phyloP scores from a whole-genome alignment of 2,797 vertebrate species.

The Rousettus madagascariensis region DNA sequence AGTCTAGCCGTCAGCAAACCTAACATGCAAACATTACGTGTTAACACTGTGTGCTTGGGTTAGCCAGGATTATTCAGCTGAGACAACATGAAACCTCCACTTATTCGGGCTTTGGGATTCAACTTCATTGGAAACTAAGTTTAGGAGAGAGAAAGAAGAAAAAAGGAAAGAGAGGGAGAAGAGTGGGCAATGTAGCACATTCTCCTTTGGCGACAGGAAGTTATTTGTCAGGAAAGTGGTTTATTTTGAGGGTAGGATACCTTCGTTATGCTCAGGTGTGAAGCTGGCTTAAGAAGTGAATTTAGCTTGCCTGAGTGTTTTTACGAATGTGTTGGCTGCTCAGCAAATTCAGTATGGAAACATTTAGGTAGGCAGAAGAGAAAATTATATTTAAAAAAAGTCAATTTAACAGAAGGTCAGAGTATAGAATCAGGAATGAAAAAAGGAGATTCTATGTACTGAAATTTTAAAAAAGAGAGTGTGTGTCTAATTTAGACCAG shows the following conservation, averaged over 20 bases:
- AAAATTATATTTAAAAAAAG: conserved; percentile 20
- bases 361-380: conserved; percentile 31
- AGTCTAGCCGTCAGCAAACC: neutral
- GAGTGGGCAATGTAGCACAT: neutral
- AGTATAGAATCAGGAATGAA: conserved; percentile 5
- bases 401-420: neutral
- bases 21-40: neutral
- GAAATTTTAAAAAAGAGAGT: neutral
- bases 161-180: neutral
- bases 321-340: conserved; percentile 22
- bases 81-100: neutral
- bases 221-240: neutral
- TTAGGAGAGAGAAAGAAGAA: neutral
- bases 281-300: conserved; percentile 24
- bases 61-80: conserved; percentile 19
- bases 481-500: conserved; percentile 63
- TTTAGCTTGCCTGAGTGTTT: conserved; percentile 43
- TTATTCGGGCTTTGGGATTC: conserved; percentile 21
- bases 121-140: conserved; percentile 18
- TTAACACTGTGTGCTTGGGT: neutral
- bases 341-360: conserved; percentile 44
- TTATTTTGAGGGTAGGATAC: neutral
- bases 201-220: neutral
- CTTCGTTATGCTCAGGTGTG: conserved; percentile 26
- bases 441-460: conserved; percentile 10